Percentiles rank a stretch among this genome's conserved stretches.
Conservation (phyloP, 2,888 invertebrate species). For the Dusona sp. region DNA sequence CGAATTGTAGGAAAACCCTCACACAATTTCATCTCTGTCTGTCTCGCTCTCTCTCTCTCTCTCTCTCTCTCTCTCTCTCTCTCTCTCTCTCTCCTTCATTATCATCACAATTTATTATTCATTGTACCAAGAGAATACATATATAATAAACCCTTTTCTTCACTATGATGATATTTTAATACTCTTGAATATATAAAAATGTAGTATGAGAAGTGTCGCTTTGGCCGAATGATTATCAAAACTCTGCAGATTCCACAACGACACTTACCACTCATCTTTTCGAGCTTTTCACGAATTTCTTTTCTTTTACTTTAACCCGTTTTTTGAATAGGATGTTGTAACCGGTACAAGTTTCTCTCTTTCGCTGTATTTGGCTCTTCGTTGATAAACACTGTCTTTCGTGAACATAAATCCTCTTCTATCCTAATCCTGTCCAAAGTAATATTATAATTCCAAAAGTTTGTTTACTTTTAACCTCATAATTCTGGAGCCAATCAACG, state of each 20-base stretch:
- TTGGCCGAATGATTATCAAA: slow-evolving; percentile 14
- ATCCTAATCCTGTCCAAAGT: too few species aligned
- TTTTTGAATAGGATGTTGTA: not conserved
- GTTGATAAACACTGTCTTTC: not conserved
- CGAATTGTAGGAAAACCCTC: not conserved
- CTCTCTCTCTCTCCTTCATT: slow-evolving; percentile 5
- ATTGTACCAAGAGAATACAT: slow-evolving; percentile 30
- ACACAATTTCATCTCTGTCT: not conserved
- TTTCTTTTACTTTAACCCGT: not conserved
- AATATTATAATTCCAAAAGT: too few species aligned
- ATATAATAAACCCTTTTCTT: slow-evolving; percentile 49
- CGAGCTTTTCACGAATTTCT: not conserved
- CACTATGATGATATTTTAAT: slow-evolving; percentile 73
- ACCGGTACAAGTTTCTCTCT: not conserved
- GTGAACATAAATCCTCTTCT: not conserved
- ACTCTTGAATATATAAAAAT: slow-evolving; percentile 77
- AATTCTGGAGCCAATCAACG: not conserved
- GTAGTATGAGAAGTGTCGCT: slow-evolving; percentile 32
- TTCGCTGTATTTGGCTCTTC: not conserved
- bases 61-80: not conserved
- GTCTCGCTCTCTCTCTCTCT: not conserved
- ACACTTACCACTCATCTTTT: not conserved
- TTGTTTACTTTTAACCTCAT: not conserved
- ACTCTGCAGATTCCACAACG: not conserved
- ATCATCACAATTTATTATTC: slow-evolving; percentile 8